A percentile compares a stretch with the other conserved stretches of the same genome.
These are phyloP conservation scores for Hoplias malabaricus DNA, from an alignment of 2,113 vertebrate species.

Conservation along the genomic window DNA sequence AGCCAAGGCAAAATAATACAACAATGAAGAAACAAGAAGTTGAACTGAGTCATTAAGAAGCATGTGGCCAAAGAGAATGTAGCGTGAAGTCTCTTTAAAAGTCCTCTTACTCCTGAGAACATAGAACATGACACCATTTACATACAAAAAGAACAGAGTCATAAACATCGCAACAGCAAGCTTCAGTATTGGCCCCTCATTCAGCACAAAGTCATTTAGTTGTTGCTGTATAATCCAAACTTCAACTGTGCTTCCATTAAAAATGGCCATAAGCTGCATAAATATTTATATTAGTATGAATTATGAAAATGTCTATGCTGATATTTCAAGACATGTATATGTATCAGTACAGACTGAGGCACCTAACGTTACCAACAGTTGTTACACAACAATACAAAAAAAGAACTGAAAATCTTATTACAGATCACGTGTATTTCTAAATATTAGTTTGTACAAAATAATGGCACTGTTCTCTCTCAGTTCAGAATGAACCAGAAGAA, in stretches of 20 bases:
- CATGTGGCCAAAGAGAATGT: slow-evolving; percentile 50
- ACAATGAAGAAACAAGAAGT: neutral
- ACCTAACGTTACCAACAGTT: too few species aligned
- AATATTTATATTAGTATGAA: too few species aligned
- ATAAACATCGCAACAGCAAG: neutral
- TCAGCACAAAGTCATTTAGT: neutral
- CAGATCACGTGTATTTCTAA: too few species aligned
- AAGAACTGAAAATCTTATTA: too few species aligned
- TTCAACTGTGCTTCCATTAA: neutral
- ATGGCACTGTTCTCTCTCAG: too few species aligned
- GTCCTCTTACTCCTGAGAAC: slow-evolving; percentile 27
- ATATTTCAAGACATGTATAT: too few species aligned
- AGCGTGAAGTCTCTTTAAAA: slow-evolving; percentile 45
- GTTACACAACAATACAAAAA: too few species aligned
- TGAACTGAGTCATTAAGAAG: slow-evolving; percentile 28
- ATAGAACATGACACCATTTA: slow-evolving; percentile 42
- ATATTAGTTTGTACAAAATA: too few species aligned
- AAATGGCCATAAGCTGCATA: too few species aligned
- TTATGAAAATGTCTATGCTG: too few species aligned
- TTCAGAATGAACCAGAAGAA: too few species aligned
- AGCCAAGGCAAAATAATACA: neutral
- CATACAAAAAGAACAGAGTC: slow-evolving; percentile 35
- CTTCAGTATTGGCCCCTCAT: neutral
- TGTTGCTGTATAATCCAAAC: slow-evolving; percentile 11
- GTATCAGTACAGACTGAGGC: too few species aligned